Conservation (phyloP, 23 tunicate genomes). For the Botrylloides violaceus region DNA sequence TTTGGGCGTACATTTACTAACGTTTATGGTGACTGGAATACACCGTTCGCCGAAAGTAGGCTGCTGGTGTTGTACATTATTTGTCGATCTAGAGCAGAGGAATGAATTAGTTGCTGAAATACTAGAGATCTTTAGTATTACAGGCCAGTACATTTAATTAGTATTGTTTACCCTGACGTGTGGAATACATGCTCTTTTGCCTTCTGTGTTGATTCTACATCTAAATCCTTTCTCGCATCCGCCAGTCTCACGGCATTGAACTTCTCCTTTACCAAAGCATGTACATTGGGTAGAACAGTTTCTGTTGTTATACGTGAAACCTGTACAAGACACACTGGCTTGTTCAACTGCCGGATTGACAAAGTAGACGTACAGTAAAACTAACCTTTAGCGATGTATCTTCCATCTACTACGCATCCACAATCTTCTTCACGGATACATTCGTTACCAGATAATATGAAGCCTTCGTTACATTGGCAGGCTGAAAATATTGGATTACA, state of each 20-base stretch:
- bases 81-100: too few relatives aligned
- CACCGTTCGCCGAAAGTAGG: too few relatives aligned
- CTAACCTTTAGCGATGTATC: constrained; percentile 47
- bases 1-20: too few relatives aligned
- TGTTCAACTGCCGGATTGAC: neutral
- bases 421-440: constrained; percentile 49
- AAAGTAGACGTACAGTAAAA: neutral
- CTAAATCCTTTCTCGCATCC: constrained; percentile 21
- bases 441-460: constrained; percentile 25
- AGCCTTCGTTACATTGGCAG: constrained; percentile 66
- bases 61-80: too few relatives aligned
- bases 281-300: constrained; percentile 55
- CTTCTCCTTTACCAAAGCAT: constrained; percentile 35
- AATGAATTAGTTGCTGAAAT: too few relatives aligned
- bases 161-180: constrained; percentile 37
- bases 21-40: too few relatives aligned
- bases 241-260: constrained; percentile 14
- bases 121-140: too few relatives aligned
- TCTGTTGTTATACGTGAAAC: constrained; percentile 29
- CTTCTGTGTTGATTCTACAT: constrained; percentile 25
- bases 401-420: constrained; percentile 56
- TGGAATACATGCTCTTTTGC: constrained; percentile 29
- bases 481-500: too few relatives aligned
- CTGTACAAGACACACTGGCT: constrained; percentile 4
- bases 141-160: too few relatives aligned